Base-by-base conservation (phyloP, 2,797 vertebrate genomes). In the Scleropages formosus region DNA sequence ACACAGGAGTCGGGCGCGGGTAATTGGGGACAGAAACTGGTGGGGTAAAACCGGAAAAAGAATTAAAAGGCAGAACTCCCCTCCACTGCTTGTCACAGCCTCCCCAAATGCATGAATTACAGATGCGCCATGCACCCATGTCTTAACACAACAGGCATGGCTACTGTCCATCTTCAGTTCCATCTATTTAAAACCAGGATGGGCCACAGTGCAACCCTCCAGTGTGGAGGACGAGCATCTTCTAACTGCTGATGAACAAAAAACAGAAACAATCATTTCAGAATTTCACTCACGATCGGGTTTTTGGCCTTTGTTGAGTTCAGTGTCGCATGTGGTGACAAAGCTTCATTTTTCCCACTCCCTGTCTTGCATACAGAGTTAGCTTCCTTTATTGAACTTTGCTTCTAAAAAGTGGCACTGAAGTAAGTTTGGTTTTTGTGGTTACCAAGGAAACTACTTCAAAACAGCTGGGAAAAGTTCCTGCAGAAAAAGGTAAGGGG, bases 1-100 rank as follows among this genome's bases (percentile, higher is more conserved):
- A 26, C 49, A 16, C 15, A 46, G 46, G 22, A 74, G 27, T 20
- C 86, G 84, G 84, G 87, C 86, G 89, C 88, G 83, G 89, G 91
- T 91, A 91, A 91, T 91, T 91, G 88, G 88, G 87, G 92, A 89
- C 89, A 92, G 90, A 91, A 91, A 90, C 89, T 89, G 86, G 88
- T 85, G 85, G 84, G 83, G 89, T 78, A 91, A 92, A 91, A 81
- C 82, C 18, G 9, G 3, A 12, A 56, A 56, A 18, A 56, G 56
- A 53, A 56, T 56, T 11, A 11, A 56, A 56, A 56, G 56, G 18
- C 53, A 12, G 18, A 51, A 1, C 47, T 20, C 13, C 49, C 13
- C 9, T 20, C 4, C 7, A 27, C 31, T 8, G 15, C 18, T 44
- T 7, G 8, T 16, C 10, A 18, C 39, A 46, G 15, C 22, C 18